Evolutionary conservation across 2,888 invertebrate species (phyloP).

Genomic region (Loripinus fragilis): DNA sequence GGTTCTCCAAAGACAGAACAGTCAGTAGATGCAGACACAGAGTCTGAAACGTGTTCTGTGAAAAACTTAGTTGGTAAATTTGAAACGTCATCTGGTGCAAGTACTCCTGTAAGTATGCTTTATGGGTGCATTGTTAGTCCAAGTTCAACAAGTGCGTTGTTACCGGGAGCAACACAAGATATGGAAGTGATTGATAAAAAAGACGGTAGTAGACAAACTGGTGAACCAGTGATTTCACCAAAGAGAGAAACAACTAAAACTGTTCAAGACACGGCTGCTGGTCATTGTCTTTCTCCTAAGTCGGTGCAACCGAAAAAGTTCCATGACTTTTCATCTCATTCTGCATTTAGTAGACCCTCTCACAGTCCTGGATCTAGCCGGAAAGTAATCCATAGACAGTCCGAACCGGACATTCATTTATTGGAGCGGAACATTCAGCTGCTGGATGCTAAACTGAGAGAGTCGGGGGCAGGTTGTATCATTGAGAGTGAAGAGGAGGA

Average conservation of each 20-base stretch:
- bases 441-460: constrained; percentile 36
- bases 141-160: constrained; percentile 12
- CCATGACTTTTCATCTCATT: background rate
- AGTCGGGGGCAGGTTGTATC: constrained; percentile 24
- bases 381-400: constrained; percentile 32
- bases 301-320: constrained; percentile 1
- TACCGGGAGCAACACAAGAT: constrained; percentile 35
- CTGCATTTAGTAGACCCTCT: background rate
- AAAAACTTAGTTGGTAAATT: constrained; percentile 68
- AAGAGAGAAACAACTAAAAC: constrained; percentile 19
- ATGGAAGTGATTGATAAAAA: constrained; percentile 9
- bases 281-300: constrained; percentile 7
- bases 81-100: constrained; percentile 54
- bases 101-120: constrained; percentile 27
- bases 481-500: constrained; percentile 15
- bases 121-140: constrained; percentile 32
- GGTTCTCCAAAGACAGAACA: constrained; percentile 7
- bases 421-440: constrained; percentile 38
- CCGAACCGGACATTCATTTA: constrained; percentile 46
- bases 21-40: constrained; percentile 21
- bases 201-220: background rate
- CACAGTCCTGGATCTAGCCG: background rate
- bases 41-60: constrained; percentile 51
- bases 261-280: constrained; percentile 12
- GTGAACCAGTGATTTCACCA: background rate